Conservation (phyloP, 2,888 invertebrate genomes). For the Drosophila phalerata region DNA sequence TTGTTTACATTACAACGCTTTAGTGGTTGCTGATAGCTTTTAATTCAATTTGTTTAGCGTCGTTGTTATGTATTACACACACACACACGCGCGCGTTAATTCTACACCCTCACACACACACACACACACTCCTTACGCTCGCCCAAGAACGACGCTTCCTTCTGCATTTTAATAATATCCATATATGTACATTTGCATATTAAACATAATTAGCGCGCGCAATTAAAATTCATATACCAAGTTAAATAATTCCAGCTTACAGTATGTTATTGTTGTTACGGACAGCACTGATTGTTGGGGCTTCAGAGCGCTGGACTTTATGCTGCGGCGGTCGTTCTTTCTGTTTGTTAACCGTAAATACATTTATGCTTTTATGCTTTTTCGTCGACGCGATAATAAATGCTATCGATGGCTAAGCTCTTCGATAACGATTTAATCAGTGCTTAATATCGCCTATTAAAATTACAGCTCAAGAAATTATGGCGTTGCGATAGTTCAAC, state of each 20-base stretch:
- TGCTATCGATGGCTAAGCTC: constrained; percentile 33
- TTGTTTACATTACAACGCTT: constrained; percentile 39
- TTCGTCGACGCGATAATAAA: constrained; percentile 26
- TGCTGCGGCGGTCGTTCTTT: constrained; percentile 37
- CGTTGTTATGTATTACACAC: constrained; percentile 24
- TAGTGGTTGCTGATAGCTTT: constrained; percentile 12
- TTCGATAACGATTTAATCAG: constrained; percentile 27
- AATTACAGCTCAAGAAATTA: constrained; percentile 3
- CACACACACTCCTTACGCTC: neutral
- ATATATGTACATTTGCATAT: constrained; percentile 13
- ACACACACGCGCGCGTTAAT: constrained; percentile 6
- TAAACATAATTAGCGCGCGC: constrained; percentile 42
- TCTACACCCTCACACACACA: constrained; percentile 8
- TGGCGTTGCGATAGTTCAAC: constrained; percentile 1
- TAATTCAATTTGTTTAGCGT: constrained; percentile 51
- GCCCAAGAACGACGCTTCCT: constrained; percentile 27
- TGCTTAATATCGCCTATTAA: constrained; percentile 21
- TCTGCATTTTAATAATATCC: constrained; percentile 15
- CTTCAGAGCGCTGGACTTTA: constrained; percentile 24
- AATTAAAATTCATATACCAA: constrained; percentile 37
- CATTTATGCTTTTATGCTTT: constrained; percentile 62
- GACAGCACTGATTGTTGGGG: constrained; percentile 4
- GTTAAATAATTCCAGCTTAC: constrained; percentile 34
- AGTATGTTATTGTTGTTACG: constrained; percentile 10
- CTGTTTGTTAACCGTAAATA: constrained; percentile 56